Evolutionary conservation across 2,113 vertebrate species (phyloP).

Genomic region (Parus major): DNA sequence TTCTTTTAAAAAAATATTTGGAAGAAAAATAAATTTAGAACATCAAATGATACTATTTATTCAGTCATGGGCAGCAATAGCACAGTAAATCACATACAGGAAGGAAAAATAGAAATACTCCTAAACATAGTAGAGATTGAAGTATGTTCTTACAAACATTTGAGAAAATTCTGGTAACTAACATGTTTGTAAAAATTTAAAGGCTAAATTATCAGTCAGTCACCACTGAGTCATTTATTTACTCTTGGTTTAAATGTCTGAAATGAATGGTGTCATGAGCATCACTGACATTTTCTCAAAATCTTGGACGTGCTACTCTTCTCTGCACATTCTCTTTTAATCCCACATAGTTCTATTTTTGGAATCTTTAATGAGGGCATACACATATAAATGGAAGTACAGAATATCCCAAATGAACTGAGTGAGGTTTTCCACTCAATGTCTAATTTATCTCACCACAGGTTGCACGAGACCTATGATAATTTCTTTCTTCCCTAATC

Average conservation of each 20-base stretch:
- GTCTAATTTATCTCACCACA: background rate
- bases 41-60: background rate
- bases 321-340: background rate
- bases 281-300: background rate
- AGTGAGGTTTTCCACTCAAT: background rate
- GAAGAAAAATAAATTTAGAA: background rate
- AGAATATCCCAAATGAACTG: background rate
- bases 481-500: background rate
- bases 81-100: background rate
- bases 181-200: background rate
- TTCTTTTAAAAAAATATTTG: background rate
- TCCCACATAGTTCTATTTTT: background rate
- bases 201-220: background rate
- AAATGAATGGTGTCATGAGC: background rate
- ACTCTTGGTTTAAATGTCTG: background rate
- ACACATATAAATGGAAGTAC: background rate
- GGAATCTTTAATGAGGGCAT: constrained; percentile 14
- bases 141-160: background rate
- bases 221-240: background rate
- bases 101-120: background rate
- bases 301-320: background rate
- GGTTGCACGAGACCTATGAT: background rate
- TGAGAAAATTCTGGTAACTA: background rate
- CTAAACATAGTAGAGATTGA: background rate
- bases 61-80: background rate